phyloP scores from a whole-genome alignment of 1,140 invertebrate species.

The Phortica variegata region DNA sequence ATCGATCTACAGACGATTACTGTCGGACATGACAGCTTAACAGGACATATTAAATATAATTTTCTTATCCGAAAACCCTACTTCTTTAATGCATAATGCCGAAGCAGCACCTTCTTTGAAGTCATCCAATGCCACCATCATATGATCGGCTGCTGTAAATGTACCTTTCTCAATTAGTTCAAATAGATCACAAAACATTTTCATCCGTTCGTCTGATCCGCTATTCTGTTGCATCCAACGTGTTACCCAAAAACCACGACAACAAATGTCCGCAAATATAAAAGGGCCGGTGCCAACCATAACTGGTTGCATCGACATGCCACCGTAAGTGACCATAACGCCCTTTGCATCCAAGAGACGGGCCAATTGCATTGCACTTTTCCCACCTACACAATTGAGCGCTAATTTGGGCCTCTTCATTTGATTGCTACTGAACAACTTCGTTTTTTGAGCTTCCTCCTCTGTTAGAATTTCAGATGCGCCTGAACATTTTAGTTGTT shows the following conservation, averaged over 20 bases:
- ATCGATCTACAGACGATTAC: too few relatives aligned
- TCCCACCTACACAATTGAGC: conserved; percentile 94
- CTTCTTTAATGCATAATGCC: too few relatives aligned
- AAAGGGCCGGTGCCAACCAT: conserved; percentile 78
- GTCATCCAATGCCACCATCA: conserved; percentile 71
- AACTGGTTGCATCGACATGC: conserved; percentile 92
- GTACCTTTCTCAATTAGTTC: conserved; percentile 70
- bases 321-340: conserved; percentile 93
- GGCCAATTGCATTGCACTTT: conserved; percentile 80
- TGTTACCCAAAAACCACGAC: conserved; percentile 97
- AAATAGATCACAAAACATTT: conserved; percentile 79
- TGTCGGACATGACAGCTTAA: too few relatives aligned
- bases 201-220: conserved; percentile 59
- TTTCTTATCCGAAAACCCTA: too few relatives aligned
- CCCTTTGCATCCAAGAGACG: conserved; percentile 73
- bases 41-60: too few relatives aligned
- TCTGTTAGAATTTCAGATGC: conserved; percentile 90
- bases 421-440: conserved; percentile 70
- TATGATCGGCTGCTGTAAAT: conserved; percentile 72
- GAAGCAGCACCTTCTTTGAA: conserved; percentile 75
- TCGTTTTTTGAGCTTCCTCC: conserved; percentile 74
- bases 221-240: conserved; percentile 74
- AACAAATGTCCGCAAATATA: conserved; percentile 89
- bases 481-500: conserved; percentile 73
- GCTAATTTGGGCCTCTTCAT: conserved; percentile 77